Base-by-base conservation (phyloP, 1,140 invertebrate genomes). In the Drosophila punjabiensis region DNA sequence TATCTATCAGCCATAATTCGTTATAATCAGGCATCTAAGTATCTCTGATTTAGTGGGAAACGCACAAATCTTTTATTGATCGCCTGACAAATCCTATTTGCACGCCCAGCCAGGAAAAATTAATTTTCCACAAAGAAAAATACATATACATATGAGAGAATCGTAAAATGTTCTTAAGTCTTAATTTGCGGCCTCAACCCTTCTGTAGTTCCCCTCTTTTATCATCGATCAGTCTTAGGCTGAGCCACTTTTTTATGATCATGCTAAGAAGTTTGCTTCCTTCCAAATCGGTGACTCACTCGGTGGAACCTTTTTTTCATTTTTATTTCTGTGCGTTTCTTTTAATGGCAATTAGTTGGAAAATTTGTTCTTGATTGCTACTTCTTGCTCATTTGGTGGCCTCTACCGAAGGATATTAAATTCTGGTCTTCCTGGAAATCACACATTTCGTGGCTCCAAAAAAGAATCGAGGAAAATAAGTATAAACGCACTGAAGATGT, bases 301-400 rank as follows among this genome's bases (percentile, higher is more conserved):
- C 9, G 52, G 18, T 59, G 53, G 55, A 62, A 70, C 68, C 75
- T 76, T 69, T 79, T 77, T 77, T 45, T 35, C n/a, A 24, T 24
- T 59, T 60, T 67, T 60, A 45, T 56, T 68, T 47, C 20, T 73
- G 39, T 24, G 32, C 58, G 41, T 48, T 76, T 76, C 35, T 41
- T 76, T 88, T 88, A 84, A 88, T 81, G 70, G 78, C 86, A 85
- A 89, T 90, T 89, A 89, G 85, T 85, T 73, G 85, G 85, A 89
- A 88, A 90, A 82, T 70, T 67, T 52, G 75, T 79, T 70, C 52
- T 61, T 65, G 24, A 66, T 75, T 55, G 67, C 82, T 79, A 76
- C 82, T 56, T 74, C 79, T 56, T 66, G 67, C 75, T 81, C 61
- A 13, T 50, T 32, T 16, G 74, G 65, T 80, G 73, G 68, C 70